Evolutionary conservation across 1,140 invertebrate species (phyloP), one percentile per base, ranked within the genome.

Genomic region (Latrodectus geometricus): DNA sequence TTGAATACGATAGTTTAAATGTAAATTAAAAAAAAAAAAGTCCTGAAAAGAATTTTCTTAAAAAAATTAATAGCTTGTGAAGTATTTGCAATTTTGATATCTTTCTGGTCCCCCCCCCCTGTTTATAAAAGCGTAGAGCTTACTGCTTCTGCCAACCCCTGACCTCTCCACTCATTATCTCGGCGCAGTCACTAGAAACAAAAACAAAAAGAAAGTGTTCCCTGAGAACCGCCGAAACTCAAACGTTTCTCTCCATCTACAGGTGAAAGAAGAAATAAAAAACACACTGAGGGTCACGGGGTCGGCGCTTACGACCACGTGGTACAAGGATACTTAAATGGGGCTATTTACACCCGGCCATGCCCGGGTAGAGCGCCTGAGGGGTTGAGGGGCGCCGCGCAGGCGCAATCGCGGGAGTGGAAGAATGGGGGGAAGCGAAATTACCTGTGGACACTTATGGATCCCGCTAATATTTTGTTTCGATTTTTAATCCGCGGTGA

Each of bases 341-440:
- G 82, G 61, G 65, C 72, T 84, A 84, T 84, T 84, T 75, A 76
- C 81, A 84, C 81, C 81, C 72, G 81, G 78, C 66, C 20, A 68
- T 68, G 8, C 76, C 76, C 54, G 23, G 61, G 76, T 61, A 61
- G 11, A 17, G 11, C 17, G 21, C 68, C n/a, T 15, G 69, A 56
- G 81, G 52, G 68, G 52, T 17, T 74, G 72, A 17, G 74, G 14
- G 52, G 49, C 15, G 74, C 49, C 50, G 52, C 15, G 50, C 1
- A 76, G 52, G 74, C 52, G 49, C 80, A 68, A 14, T 21, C 17
- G 66, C 20, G 48, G 66, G 78, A 48, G 68, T n/a, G 52, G 20
- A 66, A 50, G 20, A 48, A 49, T n/a, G 14, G 23, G 23, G 52
- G 70, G 70, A 48, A 11, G 35, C 56, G 66, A 49, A 80, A 54